Base-by-base conservation (phyloP, 2,113 vertebrate genomes). In the Gallinago media region DNA sequence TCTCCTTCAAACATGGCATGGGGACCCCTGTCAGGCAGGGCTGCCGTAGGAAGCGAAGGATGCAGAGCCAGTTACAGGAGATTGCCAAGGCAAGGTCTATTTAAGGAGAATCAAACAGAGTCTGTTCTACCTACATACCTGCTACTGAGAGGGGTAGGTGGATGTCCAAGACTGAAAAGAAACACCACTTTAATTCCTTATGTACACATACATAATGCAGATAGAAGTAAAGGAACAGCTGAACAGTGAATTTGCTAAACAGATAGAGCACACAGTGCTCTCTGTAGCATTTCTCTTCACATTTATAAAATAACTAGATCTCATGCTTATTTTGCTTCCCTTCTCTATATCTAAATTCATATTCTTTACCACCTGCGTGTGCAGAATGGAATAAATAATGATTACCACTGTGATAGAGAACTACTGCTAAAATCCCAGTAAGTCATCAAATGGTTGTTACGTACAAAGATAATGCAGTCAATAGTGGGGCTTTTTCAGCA, bases 331-430 rank as follows among this genome's bases (percentile, higher is more conserved):
- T 95, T 96, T 86, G 36, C 77, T 91, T 75, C 82, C 80, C 82
- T 71, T 85, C 81, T 70, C 86, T 86, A 32, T 85, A 92, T 96
- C 93, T 95, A 89, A 96, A 97, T 97, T 97, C 94, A 97, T 96
- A 95, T 96, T 96, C 97, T 89, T 97, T 97, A 97, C 92, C 97
- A 97, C 97, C 96, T 96, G 96, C 85, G 13, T 95, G 96, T 70
- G 80, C 76, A 87, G 96, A 97, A 96, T 94, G 87, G 97, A 96
- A 97, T 97, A 97, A 97, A 94, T 97, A 97, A 97, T 94, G 96
- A 94, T 95, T 94, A 91, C 96, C 91, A 96, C 97, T 97, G 97
- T 95, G 97, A 95, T 94, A 78, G 93, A 96, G 89, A 94, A 66
- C 95, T 76, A 65, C 92, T 91, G 95, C 93, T 97, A 96, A 97